Conservation (phyloP, 2,113 vertebrate species). For the Ailuropoda melanoleuca region DNA sequence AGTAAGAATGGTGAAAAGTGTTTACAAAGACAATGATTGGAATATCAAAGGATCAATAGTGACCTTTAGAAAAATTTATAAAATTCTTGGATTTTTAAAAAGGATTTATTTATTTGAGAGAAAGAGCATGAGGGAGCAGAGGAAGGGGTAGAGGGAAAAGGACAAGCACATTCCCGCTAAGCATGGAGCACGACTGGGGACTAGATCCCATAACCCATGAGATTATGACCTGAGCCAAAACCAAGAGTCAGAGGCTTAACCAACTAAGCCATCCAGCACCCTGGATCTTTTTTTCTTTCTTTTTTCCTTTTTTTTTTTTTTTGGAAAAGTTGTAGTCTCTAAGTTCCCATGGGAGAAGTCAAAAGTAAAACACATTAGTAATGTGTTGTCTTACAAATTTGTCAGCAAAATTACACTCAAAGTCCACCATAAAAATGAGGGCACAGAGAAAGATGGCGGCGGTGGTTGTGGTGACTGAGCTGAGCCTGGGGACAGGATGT, state of each 20-base stretch:
- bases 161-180: too few relatives aligned
- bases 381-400: neutral
- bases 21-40: neutral
- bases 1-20: neutral
- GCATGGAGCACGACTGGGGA: neutral
- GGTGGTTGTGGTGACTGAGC: neutral
- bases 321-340: neutral
- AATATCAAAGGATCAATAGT: neutral
- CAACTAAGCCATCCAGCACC: neutral
- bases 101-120: neutral
- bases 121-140: neutral
- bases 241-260: neutral
- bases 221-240: neutral
- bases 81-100: neutral
- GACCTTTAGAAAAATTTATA: neutral
- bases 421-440: neutral
- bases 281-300: neutral
- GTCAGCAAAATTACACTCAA: neutral
- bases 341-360: neutral
- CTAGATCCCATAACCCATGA: neutral
- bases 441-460: slow-evolving; percentile 45
- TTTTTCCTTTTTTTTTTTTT: neutral
- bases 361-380: neutral
- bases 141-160: neutral
- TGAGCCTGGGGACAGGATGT: slow-evolving; percentile 78